phyloP scores from a whole-genome alignment of 2,113 vertebrate genomes.

The Platysternon megacephalum region DNA sequence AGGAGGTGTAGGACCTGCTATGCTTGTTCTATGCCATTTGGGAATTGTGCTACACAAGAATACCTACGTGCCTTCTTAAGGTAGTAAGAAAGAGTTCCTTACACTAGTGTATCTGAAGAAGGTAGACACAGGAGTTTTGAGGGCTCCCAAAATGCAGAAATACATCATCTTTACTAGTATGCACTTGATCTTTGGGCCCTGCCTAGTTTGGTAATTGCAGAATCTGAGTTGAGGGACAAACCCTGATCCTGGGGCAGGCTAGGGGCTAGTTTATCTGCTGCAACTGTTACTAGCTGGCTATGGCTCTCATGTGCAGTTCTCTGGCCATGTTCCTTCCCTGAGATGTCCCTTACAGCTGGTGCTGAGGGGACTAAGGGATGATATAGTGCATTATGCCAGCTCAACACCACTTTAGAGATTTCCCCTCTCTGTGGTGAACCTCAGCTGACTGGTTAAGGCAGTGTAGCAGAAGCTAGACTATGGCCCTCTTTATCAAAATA shows the following conservation, averaged over 20 bases:
- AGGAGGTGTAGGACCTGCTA: neutral
- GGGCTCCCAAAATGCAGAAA: neutral
- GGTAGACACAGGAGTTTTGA: neutral
- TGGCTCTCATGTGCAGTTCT: neutral
- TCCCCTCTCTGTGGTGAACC: neutral
- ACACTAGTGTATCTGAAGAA: neutral
- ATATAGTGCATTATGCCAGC: neutral
- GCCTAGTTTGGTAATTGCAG: neutral
- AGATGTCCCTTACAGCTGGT: neutral
- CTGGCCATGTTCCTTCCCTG: neutral
- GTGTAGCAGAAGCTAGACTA: neutral
- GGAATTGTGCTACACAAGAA: neutral
- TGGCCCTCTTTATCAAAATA: neutral
- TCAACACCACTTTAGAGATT: neutral
- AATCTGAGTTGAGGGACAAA: neutral
- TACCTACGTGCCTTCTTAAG: neutral
- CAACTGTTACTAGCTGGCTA: neutral
- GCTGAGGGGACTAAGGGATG: neutral
- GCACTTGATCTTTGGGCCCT: neutral
- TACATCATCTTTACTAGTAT: neutral
- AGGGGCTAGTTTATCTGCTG: neutral
- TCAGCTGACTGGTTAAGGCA: neutral
- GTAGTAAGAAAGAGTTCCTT: neutral
- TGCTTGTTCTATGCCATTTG: neutral
- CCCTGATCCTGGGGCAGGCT: neutral